Evolutionary conservation across 1,140 invertebrate genomes (phyloP), one percentile per base, ranked within the genome.

Genomic region (Drosophila setifemur): DNA sequence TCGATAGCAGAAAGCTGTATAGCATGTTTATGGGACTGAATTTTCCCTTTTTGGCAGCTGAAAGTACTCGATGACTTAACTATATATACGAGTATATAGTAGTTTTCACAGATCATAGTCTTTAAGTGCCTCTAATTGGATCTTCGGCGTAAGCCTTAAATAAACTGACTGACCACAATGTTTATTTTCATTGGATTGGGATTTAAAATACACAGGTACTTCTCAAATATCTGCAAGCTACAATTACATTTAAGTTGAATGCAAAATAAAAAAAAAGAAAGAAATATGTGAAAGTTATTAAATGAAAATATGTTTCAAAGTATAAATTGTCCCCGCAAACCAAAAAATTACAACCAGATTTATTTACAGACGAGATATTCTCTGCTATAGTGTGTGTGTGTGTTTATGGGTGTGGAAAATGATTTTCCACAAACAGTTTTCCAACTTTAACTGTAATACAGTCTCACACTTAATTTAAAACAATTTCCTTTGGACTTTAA

Each of bases 11-110:
- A 57, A 74, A 85, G 33, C 74, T 89, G 33, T 78, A 85, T 42
- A 69, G 76, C 63, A 85, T 88, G 79, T 55, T 89, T 43, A 66
- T 74, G 57, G 79, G 82, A 16, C 69, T 86, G 68, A 69, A 72
- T 52, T 68, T 73, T n/a, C 71, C 83, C 14, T 77, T 77, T 61
- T 68, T 79, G n/a, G 58, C 43, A 29, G 42, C 42, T 6, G 57
- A 64, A 25, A 63, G 18, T 25, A 19, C 19, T 14, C 49, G 60
- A 49, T 64, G 43, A 49, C 44, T 26, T 14, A 14, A 64, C 57
- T 29, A 7, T 19, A 9, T 2, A 35, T 16, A 12, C 3, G n/a
- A n/a, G n/a, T n/a, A n/a, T n/a, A 31, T 14, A 14, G n/a, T 37
- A 37, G 18, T 33, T 35, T 4, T 11, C 12, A 28, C 18, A 28